Base-by-base conservation (phyloP, 2,888 invertebrate species). In the Strigamia crassipes region DNA sequence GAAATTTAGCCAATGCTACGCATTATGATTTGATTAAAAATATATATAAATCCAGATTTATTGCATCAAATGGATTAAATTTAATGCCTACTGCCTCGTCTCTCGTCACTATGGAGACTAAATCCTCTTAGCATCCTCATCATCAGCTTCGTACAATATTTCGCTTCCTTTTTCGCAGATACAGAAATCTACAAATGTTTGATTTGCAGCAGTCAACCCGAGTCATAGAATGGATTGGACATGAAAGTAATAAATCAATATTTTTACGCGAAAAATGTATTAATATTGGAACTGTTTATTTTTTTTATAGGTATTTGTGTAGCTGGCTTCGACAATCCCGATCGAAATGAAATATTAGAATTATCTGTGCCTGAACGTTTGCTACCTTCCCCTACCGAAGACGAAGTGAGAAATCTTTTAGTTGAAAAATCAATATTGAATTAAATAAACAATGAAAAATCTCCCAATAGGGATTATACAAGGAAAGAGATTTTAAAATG, bases 231-330 rank as follows among this genome's bases (percentile, higher is more conserved):
- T 51, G 51, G 51, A 51, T 51, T 51, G 51, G 51, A 18, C 13
- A 51, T 18, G 18, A 51, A 51, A 51, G 51, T 51, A 51, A 51
- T 51, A 8, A n/a, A 51, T 51, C 15, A 51, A n/a, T 51, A 6
- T 15, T n/a, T 51, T 51, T 51, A 15, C 18, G n/a, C 1, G 51
- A n/a, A 51, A n/a, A 51, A 51, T 51, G n/a, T n/a, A n/a, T n/a
- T 51, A 51, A n/a, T 51, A n/a, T 51, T 51, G 34, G 4, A 6
- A 51, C 18, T 8, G 1, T 77, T 23, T 77, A 23, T 15, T 34
- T n/a, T n/a, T n/a, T n/a, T n/a, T n/a, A n/a, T 12, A 77, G 77
- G 77, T 77, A 77, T 77, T 77, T 77, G 77, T 77, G 77, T 77
- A 34, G 77, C 77, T 77, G 77, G 77, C n/a, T 77, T 77, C 21